A percentile compares a stretch with the other conserved stretches of the same genome.
phyloP scores from a whole-genome alignment of 2,888 invertebrate genomes.

The Spodoptera picta region DNA sequence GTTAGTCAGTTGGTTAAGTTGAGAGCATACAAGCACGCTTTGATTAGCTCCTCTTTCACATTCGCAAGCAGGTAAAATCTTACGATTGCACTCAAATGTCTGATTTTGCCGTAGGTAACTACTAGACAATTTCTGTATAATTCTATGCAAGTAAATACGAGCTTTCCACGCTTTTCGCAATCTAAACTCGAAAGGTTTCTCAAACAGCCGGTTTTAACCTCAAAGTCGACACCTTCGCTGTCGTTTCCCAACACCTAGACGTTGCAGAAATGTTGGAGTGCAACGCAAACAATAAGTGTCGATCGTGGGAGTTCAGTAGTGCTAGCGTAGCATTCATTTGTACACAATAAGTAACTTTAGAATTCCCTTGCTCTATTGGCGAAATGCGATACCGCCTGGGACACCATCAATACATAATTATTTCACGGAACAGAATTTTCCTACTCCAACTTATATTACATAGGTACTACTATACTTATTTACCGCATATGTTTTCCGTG shows the following conservation, averaged over 20 bases:
- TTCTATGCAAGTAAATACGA: conserved; percentile 66
- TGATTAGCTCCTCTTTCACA: neutral
- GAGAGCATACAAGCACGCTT: neutral
- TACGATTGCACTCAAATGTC: conserved; percentile 49
- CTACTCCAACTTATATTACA: no score
- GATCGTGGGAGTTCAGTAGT: conserved; percentile 81
- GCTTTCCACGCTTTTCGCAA: conserved; percentile 85
- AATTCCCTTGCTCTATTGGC: conserved; percentile 78
- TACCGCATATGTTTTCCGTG: neutral
- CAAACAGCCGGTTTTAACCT: conserved; percentile 82
- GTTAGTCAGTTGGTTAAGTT: neutral
- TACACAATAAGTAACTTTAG: conserved; percentile 75
- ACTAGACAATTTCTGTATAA: conserved; percentile 63
- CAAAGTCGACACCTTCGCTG: conserved; percentile 73
- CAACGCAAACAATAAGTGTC: conserved; percentile 82
- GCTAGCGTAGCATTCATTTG: conserved; percentile 69
- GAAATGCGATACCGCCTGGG: conserved; percentile 73
- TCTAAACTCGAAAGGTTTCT: conserved; percentile 81
- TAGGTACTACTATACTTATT: no score
- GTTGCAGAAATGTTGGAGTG: conserved; percentile 86
- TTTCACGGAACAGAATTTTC: no score
- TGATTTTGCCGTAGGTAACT: conserved; percentile 27
- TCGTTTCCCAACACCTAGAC: conserved; percentile 80
- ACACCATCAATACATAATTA: conserved; percentile 26
- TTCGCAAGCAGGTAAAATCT: conserved; percentile 6